Conservation (phyloP, 2,113 vertebrate species). For the Sceloporus tristichus region DNA sequence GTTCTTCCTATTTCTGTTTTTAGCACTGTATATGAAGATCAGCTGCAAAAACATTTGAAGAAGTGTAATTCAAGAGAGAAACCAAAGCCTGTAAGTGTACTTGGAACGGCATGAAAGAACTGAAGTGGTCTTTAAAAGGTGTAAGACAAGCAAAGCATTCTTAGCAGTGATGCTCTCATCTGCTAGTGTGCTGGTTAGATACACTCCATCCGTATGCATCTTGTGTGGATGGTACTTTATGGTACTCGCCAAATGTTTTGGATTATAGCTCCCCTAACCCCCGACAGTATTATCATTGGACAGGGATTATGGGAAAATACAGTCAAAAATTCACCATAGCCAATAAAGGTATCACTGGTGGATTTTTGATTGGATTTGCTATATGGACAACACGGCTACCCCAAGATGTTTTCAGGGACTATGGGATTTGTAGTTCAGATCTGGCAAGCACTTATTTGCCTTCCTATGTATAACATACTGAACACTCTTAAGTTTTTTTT, state of each 20-base stretch:
- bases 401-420: no score
- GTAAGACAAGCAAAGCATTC: background rate
- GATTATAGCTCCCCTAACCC: background rate
- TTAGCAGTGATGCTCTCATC: background rate
- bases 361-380: no score
- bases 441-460: no score
- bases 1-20: conserved; percentile 62
- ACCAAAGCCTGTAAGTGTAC: conserved; percentile 88
- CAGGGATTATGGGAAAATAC: no score
- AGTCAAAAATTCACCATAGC: no score
- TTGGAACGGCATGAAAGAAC: background rate
- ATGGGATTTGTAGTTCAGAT: no score
- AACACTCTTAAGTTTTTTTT: background rate
- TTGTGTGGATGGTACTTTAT: background rate
- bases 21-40: conserved; percentile 93
- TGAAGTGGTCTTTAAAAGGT: background rate
- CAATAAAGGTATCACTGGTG: no score
- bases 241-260: background rate
- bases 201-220: background rate
- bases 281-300: no score
- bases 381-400: no score
- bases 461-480: no score
- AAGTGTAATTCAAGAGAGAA: conserved; percentile 95
- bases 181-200: background rate
- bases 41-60: conserved; percentile 91